Conservation (phyloP, 2,113 vertebrate species). For the Microcebus lehilahytsara region DNA sequence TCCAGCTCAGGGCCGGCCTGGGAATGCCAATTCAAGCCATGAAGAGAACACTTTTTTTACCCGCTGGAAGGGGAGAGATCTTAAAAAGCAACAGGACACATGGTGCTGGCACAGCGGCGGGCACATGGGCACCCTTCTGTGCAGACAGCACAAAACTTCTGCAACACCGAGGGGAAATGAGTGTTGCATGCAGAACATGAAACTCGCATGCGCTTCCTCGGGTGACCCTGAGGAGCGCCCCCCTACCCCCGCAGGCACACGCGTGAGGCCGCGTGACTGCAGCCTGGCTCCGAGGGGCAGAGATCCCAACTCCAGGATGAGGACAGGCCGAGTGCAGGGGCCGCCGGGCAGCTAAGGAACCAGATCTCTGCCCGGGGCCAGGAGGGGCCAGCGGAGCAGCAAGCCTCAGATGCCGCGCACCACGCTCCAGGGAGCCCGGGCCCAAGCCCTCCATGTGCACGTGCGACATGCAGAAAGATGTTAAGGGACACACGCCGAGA, state of each 20-base stretch:
- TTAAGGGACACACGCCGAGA: background rate
- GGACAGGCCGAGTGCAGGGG: background rate
- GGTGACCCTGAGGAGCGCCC: background rate
- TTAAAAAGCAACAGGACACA: background rate
- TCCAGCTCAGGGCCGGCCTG: background rate
- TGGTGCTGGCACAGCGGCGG: no score
- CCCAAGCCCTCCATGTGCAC: background rate
- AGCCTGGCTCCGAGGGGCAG: background rate
- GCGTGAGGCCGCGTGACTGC: background rate
- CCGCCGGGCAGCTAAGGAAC: background rate
- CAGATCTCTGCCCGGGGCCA: background rate
- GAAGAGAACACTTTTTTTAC: background rate
- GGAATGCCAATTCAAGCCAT: background rate
- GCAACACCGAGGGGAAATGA: background rate
- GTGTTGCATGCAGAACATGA: background rate
- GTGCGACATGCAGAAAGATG: background rate
- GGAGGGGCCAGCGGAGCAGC: background rate
- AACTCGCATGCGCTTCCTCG: background rate
- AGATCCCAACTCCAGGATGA: background rate
- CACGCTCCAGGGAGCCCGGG: fast-evolving
- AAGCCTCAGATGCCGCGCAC: background rate
- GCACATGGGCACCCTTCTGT: no score
- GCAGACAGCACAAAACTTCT: background rate
- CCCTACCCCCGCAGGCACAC: background rate
- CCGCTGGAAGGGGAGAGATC: background rate